Percentiles rank a stretch among this genome's conserved stretches.
Evolutionary conservation across 2,888 invertebrate species (phyloP).

Genomic region (Drosophila koepferae): DNA sequence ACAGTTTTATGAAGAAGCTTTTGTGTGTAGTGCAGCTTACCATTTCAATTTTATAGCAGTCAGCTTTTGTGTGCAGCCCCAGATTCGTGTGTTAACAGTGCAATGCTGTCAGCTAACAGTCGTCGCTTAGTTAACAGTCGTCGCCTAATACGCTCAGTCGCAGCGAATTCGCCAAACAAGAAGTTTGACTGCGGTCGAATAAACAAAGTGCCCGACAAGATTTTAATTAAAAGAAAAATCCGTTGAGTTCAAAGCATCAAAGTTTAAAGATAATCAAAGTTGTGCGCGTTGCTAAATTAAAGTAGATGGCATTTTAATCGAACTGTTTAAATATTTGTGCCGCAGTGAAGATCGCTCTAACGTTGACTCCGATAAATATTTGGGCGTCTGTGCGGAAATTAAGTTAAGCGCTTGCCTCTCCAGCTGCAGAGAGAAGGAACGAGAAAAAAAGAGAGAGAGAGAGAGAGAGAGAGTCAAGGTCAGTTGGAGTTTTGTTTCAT

Average conservation of each 20-base stretch:
- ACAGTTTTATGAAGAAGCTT: neutral
- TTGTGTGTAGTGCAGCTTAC: neutral
- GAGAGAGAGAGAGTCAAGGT: conserved; percentile 34
- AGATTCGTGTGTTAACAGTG: neutral
- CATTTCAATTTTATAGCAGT: neutral
- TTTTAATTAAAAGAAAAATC: conserved; percentile 34
- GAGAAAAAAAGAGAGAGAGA: neutral
- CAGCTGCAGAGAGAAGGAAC: neutral
- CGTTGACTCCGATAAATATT: conserved; percentile 14
- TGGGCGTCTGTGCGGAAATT: conserved; percentile 20
- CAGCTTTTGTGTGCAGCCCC: neutral
- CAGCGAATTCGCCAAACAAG: conserved; percentile 32
- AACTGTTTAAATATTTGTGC: conserved; percentile 28
- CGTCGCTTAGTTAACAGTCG: conserved; percentile 25
- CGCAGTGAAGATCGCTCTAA: conserved; percentile 2
- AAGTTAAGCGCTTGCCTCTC: neutral
- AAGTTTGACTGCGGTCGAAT: conserved; percentile 42
- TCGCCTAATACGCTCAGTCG: conserved; percentile 6
- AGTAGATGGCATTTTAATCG: neutral
- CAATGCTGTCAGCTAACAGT: conserved; percentile 30
- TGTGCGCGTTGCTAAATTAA: conserved; percentile 14
- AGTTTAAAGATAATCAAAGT: conserved; percentile 24
- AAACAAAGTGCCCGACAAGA: conserved; percentile 23
- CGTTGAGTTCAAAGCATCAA: conserved; percentile 41
- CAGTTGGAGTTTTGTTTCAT: neutral